Evolutionary conservation across 2,797 vertebrate species (phyloP), one percentile per base, ranked within the genome.

Genomic region (Leptatherina wallacei): DNA sequence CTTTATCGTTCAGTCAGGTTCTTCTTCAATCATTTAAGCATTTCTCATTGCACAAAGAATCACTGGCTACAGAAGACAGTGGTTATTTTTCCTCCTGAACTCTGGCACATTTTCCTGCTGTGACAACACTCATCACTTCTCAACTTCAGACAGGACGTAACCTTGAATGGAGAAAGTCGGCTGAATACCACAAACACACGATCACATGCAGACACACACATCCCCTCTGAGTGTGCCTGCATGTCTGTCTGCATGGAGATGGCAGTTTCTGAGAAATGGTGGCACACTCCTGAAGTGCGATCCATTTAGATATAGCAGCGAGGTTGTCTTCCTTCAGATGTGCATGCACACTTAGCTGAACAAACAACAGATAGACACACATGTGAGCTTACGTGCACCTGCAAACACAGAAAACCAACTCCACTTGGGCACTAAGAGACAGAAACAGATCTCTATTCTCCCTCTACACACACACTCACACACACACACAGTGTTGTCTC

Each of bases 301-400:
- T 95, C 93, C 92, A 95, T 95, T 94, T 94, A 94, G 94, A 95
- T 95, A 94, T 94, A 93, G 90, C 9, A 61, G 80, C 13, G 32
- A 81, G 83, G 73, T 86, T 85, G 77, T 85, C 71, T 71, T 71
- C 61, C 80, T 11, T 59, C 29, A 18, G 65, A 54, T 68, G 68
- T 59, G 29, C 65, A 47, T 24, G 58, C 75, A 57, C 69, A 27
- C 79, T 69, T 57, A 33, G 32, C 80, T 63, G 71, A 81, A 76
- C 76, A 66, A 65, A 76, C 71, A 72, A 76, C 40, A 14, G 38
- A 44, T 60, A 78, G 54, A 80, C 73, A 68, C 65, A 29, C n/a
- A 30, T 20, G 36, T 12, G 69, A 44, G 57, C 65, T n/a, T 4
- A 30, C 6, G 51, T 47, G 64, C 20, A 3, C 69, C 49, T 9